Evolutionary conservation across 92 coral and sea anemone genomes (phyloP).

Genomic region (Pocillopora meandrina): DNA sequence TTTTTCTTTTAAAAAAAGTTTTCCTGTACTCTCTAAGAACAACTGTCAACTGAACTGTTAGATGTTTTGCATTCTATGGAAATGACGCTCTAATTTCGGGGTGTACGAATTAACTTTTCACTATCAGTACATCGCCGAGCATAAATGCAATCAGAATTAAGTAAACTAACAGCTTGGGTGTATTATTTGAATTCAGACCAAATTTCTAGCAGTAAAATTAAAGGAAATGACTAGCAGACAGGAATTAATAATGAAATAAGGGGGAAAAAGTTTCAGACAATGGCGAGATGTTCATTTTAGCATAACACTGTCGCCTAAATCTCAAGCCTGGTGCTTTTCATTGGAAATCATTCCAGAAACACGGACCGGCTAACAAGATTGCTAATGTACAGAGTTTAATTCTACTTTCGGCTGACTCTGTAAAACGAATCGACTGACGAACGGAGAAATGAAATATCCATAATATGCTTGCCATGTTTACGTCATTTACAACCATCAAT

Average conservation of each 20-base stretch:
- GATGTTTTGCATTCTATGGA: neutral
- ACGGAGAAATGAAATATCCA: neutral
- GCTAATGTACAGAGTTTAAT: neutral
- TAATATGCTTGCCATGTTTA: neutral
- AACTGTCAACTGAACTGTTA: neutral
- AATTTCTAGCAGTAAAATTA: neutral
- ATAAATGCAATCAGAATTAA: neutral
- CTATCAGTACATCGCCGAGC: neutral
- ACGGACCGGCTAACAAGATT: neutral
- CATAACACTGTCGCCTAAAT: neutral
- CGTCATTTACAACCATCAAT: slow-evolving; percentile 3
- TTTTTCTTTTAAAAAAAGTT: slow-evolving; percentile 30
- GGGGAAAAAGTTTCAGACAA: no score
- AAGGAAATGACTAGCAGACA: neutral
- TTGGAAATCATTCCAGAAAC: no score
- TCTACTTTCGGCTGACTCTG: neutral
- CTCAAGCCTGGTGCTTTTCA: neutral
- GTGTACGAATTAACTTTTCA: neutral
- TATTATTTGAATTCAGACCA: no score
- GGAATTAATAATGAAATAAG: neutral
- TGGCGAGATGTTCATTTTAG: no score
- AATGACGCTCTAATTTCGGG: neutral
- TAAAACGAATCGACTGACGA: neutral
- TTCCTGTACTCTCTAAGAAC: slow-evolving; percentile 45
- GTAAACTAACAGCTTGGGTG: no score